A percentile compares a stretch with the other conserved stretches of the same genome.
Conservation (phyloP, 92 coral and sea anemone genomes). For the Palythoa heliodiscus region DNA sequence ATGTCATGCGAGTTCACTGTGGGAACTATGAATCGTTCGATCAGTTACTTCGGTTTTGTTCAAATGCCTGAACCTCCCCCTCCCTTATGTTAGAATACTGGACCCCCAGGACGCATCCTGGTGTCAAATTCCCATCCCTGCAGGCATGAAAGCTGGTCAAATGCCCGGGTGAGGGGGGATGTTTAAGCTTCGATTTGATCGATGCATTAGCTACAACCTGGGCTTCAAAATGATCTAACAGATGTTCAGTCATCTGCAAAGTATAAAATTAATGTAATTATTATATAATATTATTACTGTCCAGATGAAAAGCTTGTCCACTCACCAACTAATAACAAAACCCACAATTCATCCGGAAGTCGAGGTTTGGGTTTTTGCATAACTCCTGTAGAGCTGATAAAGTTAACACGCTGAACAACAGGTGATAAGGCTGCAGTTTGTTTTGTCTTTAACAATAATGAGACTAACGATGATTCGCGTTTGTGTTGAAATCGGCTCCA, state of each 20-base stretch:
- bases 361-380: constrained; percentile 23
- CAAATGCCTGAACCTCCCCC: too few species aligned
- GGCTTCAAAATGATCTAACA: not conserved
- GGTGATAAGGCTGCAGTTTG: not conserved
- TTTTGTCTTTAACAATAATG: not conserved
- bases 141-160: too few species aligned
- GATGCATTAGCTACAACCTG: not conserved
- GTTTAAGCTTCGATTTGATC: too few species aligned
- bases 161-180: too few species aligned
- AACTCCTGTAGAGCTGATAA: constrained; percentile 33
- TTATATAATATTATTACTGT: not conserved
- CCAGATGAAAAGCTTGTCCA: not conserved
- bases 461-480: not conserved
- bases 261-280: not conserved
- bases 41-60: too few species aligned
- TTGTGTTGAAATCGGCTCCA: constrained; percentile 31
- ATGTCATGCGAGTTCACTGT: too few species aligned
- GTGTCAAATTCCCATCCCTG: too few species aligned
- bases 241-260: not conserved
- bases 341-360: constrained; percentile 39
- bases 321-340: constrained; percentile 34
- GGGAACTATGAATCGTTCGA: too few species aligned
- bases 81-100: too few species aligned
- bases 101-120: too few species aligned
- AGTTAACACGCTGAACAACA: constrained; percentile 21